These are phyloP conservation scores for Eucriotettix oculatus DNA, from an alignment of 2,888 invertebrate genomes.

Conservation along the genomic window DNA sequence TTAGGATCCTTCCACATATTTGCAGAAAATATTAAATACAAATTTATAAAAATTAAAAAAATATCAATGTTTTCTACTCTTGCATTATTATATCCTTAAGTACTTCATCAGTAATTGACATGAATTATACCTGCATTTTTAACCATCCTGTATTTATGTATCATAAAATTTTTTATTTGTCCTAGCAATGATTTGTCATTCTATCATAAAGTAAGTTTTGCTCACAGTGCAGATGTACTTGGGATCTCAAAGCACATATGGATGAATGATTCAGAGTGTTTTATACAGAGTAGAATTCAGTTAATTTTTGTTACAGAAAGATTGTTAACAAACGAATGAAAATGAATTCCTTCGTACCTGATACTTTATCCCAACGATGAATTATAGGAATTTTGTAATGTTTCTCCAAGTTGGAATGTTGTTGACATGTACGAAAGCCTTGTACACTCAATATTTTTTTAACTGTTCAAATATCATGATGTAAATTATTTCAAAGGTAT, in stretches of 20 bases:
- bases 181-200: not conserved
- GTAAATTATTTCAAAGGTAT: not conserved
- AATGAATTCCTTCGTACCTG: slow-evolving; percentile 13
- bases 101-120: slow-evolving; percentile 5
- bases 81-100: slow-evolving; percentile 8
- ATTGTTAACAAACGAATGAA: slow-evolving; percentile 5
- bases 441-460: not conserved
- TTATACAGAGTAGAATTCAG: slow-evolving; percentile 1
- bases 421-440: slow-evolving; percentile 1
- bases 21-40: slow-evolving; percentile 6
- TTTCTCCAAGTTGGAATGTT: slow-evolving; percentile 6
- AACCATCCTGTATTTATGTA: not conserved
- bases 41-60: slow-evolving; percentile 1
- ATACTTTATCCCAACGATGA: slow-evolving; percentile 11
- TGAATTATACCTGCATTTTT: slow-evolving; percentile 6
- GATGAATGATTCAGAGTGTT: slow-evolving; percentile 4
- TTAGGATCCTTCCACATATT: slow-evolving; percentile 12
- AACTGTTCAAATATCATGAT: not conserved
- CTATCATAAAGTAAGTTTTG: not conserved
- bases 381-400: slow-evolving; percentile 6
- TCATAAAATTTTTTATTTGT: no score
- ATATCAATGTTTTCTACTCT: slow-evolving; percentile 13
- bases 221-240: not conserved
- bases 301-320: slow-evolving; percentile 5
- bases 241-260: slow-evolving; percentile 3